A percentile compares a stretch with the other conserved stretches of the same genome.
phyloP scores from a whole-genome alignment of 1,140 invertebrate genomes.

The Dinothrombium tinctorium region DNA sequence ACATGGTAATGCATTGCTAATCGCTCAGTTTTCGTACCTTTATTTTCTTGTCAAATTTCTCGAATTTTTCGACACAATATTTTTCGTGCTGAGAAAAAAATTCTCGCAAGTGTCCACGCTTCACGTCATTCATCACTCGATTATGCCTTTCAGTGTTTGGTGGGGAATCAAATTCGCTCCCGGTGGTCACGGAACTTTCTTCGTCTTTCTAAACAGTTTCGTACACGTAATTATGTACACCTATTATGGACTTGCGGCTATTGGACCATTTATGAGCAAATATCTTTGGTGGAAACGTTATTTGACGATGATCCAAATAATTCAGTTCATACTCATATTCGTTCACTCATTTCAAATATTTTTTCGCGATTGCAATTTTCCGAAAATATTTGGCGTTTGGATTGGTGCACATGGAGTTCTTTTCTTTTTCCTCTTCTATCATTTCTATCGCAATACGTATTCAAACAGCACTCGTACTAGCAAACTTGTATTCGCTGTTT shows the following conservation, averaged over 20 bases:
- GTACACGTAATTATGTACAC: conserved; percentile 9
- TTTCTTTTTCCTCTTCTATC: conserved; percentile 1
- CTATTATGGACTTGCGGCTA: conserved; percentile 28
- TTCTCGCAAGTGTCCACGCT: conserved; percentile 61
- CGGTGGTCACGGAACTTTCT: conserved; percentile 5
- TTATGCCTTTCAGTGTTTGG: conserved; percentile 6
- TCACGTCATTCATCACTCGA: conserved; percentile 71
- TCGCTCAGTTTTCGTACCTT: conserved; percentile 32
- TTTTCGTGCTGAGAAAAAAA: conserved; percentile 33
- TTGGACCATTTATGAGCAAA: conserved; percentile 26
- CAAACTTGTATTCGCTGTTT: too few species aligned
- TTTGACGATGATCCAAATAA: conserved; percentile 28
- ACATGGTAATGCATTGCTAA: conserved; percentile 20
- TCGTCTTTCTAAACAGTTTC: conserved; percentile 2
- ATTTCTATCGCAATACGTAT: conserved; percentile 3
- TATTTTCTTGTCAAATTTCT: conserved; percentile 29
- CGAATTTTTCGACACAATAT: conserved; percentile 11
- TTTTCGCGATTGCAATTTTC: conserved; percentile 2
- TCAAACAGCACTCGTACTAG: too few species aligned
- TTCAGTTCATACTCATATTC: conserved; percentile 10
- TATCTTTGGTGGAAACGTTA: conserved; percentile 33
- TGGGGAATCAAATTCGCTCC: conserved; percentile 8
- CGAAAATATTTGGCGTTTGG: not conserved
- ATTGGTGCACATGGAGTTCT: conserved; percentile 1
- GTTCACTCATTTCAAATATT: conserved; percentile 2